Evolutionary conservation across 2,797 vertebrate species (phyloP).

Genomic region (Valencia hispanica): DNA sequence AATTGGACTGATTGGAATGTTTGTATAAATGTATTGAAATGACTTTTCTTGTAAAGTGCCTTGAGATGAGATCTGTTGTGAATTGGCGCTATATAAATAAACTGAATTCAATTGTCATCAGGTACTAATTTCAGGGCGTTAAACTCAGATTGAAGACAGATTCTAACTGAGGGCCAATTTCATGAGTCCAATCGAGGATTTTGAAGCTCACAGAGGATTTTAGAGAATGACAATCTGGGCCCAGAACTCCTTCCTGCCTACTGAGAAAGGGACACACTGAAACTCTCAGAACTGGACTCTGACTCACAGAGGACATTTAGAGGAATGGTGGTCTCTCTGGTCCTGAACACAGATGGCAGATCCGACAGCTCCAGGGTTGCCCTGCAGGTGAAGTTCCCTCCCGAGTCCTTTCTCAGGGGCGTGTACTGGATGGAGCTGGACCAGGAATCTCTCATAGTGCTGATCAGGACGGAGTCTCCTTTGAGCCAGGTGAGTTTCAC

Average conservation of each 20-base stretch:
- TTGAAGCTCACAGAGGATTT: not conserved
- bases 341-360: constrained; percentile 36
- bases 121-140: too few relatives aligned
- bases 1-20: too few relatives aligned
- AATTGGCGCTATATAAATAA: too few relatives aligned
- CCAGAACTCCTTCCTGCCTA: too few relatives aligned
- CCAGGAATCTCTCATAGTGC: not conserved
- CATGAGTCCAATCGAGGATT: not conserved
- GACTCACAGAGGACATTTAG: constrained; percentile 71
- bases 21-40: too few relatives aligned
- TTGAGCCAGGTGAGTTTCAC: constrained; percentile 77
- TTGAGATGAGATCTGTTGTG: too few relatives aligned
- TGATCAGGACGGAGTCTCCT: constrained; percentile 35
- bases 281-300: not conserved
- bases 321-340: constrained; percentile 51
- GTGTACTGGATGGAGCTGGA: constrained; percentile 9
- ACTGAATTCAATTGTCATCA: too few relatives aligned
- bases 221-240: not conserved
- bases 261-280: not conserved
- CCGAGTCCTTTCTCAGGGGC: constrained; percentile 37
- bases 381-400: constrained; percentile 66
- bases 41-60: too few relatives aligned
- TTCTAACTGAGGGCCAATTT: not conserved
- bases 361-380: constrained; percentile 49
- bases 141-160: too few relatives aligned